Evolutionary conservation across 2,888 invertebrate genomes (phyloP).

Genomic region (Spicauda simplicius): DNA sequence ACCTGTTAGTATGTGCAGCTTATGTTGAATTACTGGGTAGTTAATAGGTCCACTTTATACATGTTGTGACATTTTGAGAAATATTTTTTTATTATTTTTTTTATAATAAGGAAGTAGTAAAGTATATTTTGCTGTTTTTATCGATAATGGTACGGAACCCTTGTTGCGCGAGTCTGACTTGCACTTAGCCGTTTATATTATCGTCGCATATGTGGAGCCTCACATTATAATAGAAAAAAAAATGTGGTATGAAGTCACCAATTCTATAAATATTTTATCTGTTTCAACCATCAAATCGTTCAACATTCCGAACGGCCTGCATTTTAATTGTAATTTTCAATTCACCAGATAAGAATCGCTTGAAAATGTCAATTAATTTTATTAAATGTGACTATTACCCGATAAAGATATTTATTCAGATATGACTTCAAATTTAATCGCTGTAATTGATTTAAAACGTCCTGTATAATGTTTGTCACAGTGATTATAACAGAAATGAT

Average conservation of each 20-base stretch:
- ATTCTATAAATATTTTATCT: too few relatives aligned
- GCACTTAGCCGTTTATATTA: too few relatives aligned
- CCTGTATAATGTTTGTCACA: slow-evolving; percentile 3
- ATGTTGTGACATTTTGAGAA: background rate
- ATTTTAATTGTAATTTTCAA: background rate
- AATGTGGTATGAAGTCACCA: too few relatives aligned
- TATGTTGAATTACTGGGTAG: slow-evolving; percentile 11
- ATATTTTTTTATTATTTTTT: background rate
- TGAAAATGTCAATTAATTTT: background rate
- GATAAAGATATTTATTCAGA: background rate
- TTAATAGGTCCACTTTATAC: background rate
- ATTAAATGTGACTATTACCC: background rate
- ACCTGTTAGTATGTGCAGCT: slow-evolving; percentile 4
- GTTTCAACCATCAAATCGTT: too few relatives aligned
- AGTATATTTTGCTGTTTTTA: too few relatives aligned
- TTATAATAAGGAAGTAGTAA: too few relatives aligned
- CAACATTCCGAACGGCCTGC: too few relatives aligned
- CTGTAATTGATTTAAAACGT: background rate
- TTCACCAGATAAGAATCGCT: background rate
- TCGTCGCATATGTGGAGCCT: too few relatives aligned
- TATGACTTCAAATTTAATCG: background rate
- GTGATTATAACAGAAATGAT: slow-evolving; percentile 18
- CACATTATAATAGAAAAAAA: too few relatives aligned
- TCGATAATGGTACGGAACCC: too few relatives aligned
- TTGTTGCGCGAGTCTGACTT: too few relatives aligned